phyloP scores from a whole-genome alignment of 2,888 invertebrate species.

The Sarcophaga carnaria region DNA sequence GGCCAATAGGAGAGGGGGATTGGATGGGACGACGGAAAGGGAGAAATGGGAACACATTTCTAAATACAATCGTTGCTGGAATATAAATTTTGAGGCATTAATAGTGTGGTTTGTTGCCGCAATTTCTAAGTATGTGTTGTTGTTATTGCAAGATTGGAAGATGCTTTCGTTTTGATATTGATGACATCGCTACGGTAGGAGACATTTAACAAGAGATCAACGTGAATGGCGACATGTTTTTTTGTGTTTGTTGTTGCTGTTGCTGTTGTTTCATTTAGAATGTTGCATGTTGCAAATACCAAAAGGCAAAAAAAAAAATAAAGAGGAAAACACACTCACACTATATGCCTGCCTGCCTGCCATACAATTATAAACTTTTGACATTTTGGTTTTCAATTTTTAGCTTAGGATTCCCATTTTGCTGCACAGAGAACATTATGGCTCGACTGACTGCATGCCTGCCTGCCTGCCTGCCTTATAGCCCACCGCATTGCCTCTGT shows the following conservation, averaged over 20 bases:
- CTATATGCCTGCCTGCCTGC: neutral
- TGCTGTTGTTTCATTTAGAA: conserved; percentile 66
- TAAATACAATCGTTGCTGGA: conserved; percentile 19
- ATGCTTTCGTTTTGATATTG: conserved; percentile 72
- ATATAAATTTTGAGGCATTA: conserved; percentile 18
- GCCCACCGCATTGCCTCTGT: no score
- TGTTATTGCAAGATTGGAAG: conserved; percentile 46
- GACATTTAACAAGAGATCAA: conserved; percentile 73
- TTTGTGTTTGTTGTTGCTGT: conserved; percentile 23
- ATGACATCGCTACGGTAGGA: conserved; percentile 71
- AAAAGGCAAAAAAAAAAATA: neutral
- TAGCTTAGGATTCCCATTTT: conserved; percentile 21
- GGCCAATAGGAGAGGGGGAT: neutral
- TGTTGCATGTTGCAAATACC: conserved; percentile 70
- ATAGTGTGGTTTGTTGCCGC: conserved; percentile 41
- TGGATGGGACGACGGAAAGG: no score
- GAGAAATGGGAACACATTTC: conserved; percentile 3
- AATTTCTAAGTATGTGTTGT: conserved; percentile 1
- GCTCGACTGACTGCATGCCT: no score
- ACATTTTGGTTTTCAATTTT: conserved; percentile 58
- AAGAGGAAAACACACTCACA: neutral
- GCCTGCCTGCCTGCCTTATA: no score
- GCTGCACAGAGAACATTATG: no score
- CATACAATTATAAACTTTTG: conserved; percentile 67
- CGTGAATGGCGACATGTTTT: conserved; percentile 72